Conservation (phyloP, 2,888 invertebrate species). For the Drosophila nr. perissopoda region DNA sequence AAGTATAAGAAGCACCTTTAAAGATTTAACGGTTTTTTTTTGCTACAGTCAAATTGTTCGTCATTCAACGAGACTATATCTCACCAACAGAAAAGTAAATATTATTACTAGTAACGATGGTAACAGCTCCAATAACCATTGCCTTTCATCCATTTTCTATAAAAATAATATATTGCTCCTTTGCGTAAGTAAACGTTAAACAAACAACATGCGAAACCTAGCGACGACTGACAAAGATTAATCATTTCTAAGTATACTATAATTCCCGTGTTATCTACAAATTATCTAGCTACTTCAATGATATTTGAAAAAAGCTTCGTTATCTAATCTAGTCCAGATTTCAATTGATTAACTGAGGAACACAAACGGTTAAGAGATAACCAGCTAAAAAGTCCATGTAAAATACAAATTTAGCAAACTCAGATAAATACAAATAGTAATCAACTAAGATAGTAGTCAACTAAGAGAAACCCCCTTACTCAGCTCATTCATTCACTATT, state of each 20-base stretch:
- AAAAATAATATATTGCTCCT: not conserved
- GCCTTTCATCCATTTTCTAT: not conserved
- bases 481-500: not conserved
- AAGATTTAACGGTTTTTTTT: not conserved
- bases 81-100: not conserved
- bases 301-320: not conserved
- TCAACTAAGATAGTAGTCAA: not conserved
- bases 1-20: conserved; percentile 8
- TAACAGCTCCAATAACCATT: not conserved
- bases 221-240: not conserved
- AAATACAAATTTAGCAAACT: conserved; percentile 4
- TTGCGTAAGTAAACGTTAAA: not conserved
- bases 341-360: not conserved
- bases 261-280: not conserved
- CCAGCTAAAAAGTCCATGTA: not conserved
- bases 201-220: not conserved
- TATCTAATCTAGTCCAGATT: conserved; percentile 26
- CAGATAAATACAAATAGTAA: not conserved
- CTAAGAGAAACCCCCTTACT: not conserved
- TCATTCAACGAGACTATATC: not conserved
- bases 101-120: not conserved
- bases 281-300: not conserved
- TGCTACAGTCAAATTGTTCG: not conserved
- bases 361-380: not conserved
- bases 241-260: not conserved